Evolutionary conservation across 2,888 invertebrate genomes (phyloP), one percentile per base, ranked within the genome.

Genomic region (Falcaria lacertinaria): DNA sequence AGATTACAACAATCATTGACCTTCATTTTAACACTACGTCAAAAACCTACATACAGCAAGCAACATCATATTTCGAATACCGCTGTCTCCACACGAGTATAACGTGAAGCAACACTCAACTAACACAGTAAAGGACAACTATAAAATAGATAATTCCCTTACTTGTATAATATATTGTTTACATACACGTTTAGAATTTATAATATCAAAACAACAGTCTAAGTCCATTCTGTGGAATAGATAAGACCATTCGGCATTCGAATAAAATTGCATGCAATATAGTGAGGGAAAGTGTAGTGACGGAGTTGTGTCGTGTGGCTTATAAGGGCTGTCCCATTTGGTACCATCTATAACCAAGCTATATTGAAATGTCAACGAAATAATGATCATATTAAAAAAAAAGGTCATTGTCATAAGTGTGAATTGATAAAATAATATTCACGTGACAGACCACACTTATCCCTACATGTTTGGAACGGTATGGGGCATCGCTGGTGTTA

Each of bases 181-280:
- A 60, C 55, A 54, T 64, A 60, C 57, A 62, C 65, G 48, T 62
- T 54, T 56, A 54, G 60, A 67, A 69, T 64, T 64, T 64, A 60
- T 61, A 65, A 71, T 59, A 72, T 72, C 66, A 68, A 71, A 68
- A 61, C 65, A 77, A 74, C 75, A 74, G 68, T 74, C 69, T 69
- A 70, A 69, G 65, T 69, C 57, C 63, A 57, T 49, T 67, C 55
- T 59, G 54, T 61, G 60, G 57, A 62, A 67, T 60, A 73, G 57
- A 65, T 52, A 52, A 64, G 57, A 56, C 58, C 58, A 59, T 60
- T 60, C 57, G 58, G 63, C 57, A 58, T 60, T 62, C 51, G 54
- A 63, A 60, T 58, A 57, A 11, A 52, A 63, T 61, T 54, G 59
- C 64, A 59, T 48, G 4, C 6, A 25, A 52, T 63, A 51, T 56